Percentiles rank a stretch among this genome's conserved stretches.
These are phyloP conservation scores for Nothocercus julius DNA, from an alignment of 2,113 vertebrate species.

Conservation along the genomic window DNA sequence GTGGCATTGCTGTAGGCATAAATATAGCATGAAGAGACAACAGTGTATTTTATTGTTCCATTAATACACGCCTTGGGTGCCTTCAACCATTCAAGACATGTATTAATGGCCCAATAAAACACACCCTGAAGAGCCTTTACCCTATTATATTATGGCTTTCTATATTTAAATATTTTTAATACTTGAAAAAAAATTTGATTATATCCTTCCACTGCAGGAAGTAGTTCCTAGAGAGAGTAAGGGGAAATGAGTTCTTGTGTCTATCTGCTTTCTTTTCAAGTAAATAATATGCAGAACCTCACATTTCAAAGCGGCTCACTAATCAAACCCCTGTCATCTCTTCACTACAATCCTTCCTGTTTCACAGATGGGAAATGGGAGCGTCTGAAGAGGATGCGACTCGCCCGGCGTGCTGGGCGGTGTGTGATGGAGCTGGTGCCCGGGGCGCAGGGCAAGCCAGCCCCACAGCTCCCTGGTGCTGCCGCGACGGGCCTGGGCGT, in stretches of 20 bases:
- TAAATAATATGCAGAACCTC: neutral
- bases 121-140: slow-evolving; percentile 71
- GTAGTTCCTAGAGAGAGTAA: slow-evolving; percentile 39
- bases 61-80: slow-evolving; percentile 73
- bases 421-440: neutral
- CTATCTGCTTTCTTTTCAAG: neutral
- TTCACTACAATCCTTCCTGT: neutral
- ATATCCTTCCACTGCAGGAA: slow-evolving; percentile 69
- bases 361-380: neutral
- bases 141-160: slow-evolving; percentile 60
- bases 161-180: slow-evolving; percentile 73
- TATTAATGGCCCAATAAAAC: slow-evolving; percentile 75
- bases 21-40: slow-evolving; percentile 74
- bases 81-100: slow-evolving; percentile 70
- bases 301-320: neutral
- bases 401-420: neutral
- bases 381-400: neutral
- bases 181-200: slow-evolving; percentile 26
- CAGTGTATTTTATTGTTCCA: slow-evolving; percentile 75
- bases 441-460: neutral
- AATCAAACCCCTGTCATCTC: neutral
- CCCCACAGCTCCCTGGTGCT: neutral
- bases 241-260: neutral
- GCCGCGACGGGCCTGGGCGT: too few species aligned
- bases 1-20: slow-evolving; percentile 68